Percentiles rank a stretch among this genome's conserved stretches.
Conservation (phyloP, 2,113 vertebrate species). For the Phrynosoma platyrhinos region DNA sequence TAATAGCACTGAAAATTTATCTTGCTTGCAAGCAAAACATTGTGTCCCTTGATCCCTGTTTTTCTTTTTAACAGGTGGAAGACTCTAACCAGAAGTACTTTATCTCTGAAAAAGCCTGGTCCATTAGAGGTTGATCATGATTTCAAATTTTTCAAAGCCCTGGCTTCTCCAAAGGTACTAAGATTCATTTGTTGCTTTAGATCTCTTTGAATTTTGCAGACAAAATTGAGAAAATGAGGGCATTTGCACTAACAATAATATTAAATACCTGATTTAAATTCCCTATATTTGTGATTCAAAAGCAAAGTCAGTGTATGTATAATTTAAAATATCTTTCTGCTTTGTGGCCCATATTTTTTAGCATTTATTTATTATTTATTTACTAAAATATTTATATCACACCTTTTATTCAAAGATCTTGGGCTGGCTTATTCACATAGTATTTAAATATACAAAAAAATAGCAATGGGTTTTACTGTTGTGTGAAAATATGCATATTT, state of each 20-base stretch:
- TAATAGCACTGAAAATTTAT: no score
- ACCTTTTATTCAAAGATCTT: no score
- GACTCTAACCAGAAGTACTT: conserved; percentile 59
- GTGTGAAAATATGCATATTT: no score
- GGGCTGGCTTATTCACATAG: no score
- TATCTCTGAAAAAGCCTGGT: conserved; percentile 53
- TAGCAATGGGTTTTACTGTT: no score
- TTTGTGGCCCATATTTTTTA: not conserved
- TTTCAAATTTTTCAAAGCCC: conserved; percentile 78
- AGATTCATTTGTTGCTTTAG: not conserved
- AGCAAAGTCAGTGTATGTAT: no score
- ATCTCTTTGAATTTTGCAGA: not conserved
- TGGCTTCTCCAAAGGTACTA: conserved; percentile 77
- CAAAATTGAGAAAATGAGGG: not conserved
- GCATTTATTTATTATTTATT: not conserved
- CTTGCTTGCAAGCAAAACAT: not conserved
- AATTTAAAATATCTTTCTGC: not conserved
- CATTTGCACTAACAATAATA: not conserved
- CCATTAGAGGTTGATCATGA: conserved; percentile 41
- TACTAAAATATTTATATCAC: no score
- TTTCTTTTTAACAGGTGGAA: conserved; percentile 66
- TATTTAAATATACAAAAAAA: no score
- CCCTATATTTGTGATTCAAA: not conserved
- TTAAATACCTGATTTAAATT: not conserved
- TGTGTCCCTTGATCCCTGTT: not conserved